Evolutionary conservation across 1,140 invertebrate species (phyloP).

Genomic region (Centruroides vittatus): DNA sequence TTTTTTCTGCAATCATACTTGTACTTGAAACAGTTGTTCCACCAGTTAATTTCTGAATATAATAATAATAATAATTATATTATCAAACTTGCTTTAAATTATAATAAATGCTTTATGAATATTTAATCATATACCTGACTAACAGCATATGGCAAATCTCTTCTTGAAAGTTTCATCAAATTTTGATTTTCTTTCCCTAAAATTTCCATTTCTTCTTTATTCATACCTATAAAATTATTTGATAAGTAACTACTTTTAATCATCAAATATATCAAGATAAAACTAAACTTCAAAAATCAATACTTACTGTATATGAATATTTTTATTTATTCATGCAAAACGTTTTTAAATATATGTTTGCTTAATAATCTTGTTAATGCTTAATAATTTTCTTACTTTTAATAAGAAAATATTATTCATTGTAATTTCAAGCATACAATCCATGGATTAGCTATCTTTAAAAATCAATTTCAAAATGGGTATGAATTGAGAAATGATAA

Average conservation of each 20-base stretch:
- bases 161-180: conserved; percentile 60
- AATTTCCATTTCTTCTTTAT: conserved; percentile 41
- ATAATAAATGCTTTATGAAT: background rate
- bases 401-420: too few relatives aligned
- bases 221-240: conserved; percentile 30
- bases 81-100: background rate
- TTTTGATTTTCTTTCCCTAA: conserved; percentile 29
- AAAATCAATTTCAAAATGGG: background rate
- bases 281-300: too few relatives aligned
- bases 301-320: too few relatives aligned
- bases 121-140: conserved; percentile 35
- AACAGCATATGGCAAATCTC: conserved; percentile 67
- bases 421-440: too few relatives aligned
- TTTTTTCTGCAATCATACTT: conserved; percentile 61
- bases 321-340: too few relatives aligned
- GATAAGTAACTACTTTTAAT: too few relatives aligned
- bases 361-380: too few relatives aligned
- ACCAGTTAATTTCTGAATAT: conserved; percentile 47
- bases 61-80: background rate
- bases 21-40: conserved; percentile 95
- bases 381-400: too few relatives aligned
- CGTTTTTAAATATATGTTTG: too few relatives aligned
- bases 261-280: too few relatives aligned
- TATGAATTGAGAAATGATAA: too few relatives aligned
- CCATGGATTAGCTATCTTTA: background rate